These are phyloP conservation scores for Scytalopus superciliaris DNA, from an alignment of 2,113 vertebrate genomes.

Conservation along the genomic window DNA sequence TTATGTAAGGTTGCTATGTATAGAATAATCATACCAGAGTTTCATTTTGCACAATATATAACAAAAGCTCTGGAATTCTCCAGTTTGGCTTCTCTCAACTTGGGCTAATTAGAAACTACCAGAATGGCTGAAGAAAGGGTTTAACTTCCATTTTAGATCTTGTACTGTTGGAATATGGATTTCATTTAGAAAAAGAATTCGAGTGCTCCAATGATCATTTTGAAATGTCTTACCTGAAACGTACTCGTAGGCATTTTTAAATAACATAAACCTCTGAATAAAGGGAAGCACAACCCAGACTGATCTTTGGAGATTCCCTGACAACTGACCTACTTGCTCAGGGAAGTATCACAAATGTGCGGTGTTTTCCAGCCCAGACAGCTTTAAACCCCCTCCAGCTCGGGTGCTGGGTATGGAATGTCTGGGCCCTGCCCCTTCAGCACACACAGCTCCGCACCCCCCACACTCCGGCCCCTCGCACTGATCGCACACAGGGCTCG, in stretches of 20 bases:
- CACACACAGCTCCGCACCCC: not conserved
- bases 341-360: not conserved
- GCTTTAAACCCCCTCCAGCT: not conserved
- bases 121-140: not conserved
- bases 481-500: fast-evolving
- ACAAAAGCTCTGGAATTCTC: not conserved
- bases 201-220: not conserved
- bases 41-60: not conserved
- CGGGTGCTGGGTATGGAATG: not conserved
- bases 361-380: not conserved
- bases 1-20: not conserved
- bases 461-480: fast-evolving
- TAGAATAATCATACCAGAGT: not conserved
- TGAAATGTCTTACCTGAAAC: not conserved
- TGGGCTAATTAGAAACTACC: not conserved
- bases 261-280: not conserved
- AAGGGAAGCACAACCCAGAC: not conserved
- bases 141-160: not conserved
- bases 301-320: not conserved
- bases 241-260: fast-evolving
- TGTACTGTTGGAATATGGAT: not conserved
- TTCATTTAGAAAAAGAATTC: not conserved
- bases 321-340: not conserved
- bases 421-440: no score
- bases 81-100: not conserved